Base-by-base conservation (phyloP, 2,888 invertebrate species). In the Neoaliturus tenellus region DNA sequence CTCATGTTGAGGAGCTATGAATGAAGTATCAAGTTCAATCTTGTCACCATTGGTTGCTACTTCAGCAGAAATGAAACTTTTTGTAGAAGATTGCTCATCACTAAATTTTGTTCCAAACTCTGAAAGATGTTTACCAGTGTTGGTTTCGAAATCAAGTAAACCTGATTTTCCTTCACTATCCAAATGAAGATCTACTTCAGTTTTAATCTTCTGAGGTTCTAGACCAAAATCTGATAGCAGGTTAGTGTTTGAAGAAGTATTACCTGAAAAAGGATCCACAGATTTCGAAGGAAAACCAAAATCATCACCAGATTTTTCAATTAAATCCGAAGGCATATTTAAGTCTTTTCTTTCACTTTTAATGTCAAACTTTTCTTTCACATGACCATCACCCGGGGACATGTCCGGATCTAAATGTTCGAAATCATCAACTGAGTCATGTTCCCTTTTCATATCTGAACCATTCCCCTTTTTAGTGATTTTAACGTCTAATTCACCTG, bases 401-500 rank as follows among this genome's bases (percentile, higher is more conserved):
- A 62, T 71, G n/a, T 84, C 83, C 25, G 85, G 93, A 86, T 94
- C 94, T 87, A 95, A 91, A 90, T 95, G 95, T 90, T 95, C 95
- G 90, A 95, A 95, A 91, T 95, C 95, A 89, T 95, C 95, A 85
- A 93, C 91, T 39, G 95, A 95, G 89, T 95, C 95, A 89, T 93
- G 92, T 87, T 95, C 95, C 85, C 95, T 92, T 85, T 89, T 90
- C 83, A 91, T 85, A 84, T 41, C 80, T 69, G 35, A 25, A 6
- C 20, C 51, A 48, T 55, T 39, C n/a, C 35, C 28, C 33, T 78
- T 78, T 23, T 78, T 51, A n/a, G 25, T 20, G 35, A 20, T 51
- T 55, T 78, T 78, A 12, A 33, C n/a, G 55, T 78, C 78, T 33
- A 78, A 55, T 78, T 78, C 78, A 78, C 78, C 78, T 78, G 78